Evolutionary conservation across 1,140 invertebrate species (phyloP), one percentile per base, ranked within the genome.

Genomic region (Halesus radiatus): DNA sequence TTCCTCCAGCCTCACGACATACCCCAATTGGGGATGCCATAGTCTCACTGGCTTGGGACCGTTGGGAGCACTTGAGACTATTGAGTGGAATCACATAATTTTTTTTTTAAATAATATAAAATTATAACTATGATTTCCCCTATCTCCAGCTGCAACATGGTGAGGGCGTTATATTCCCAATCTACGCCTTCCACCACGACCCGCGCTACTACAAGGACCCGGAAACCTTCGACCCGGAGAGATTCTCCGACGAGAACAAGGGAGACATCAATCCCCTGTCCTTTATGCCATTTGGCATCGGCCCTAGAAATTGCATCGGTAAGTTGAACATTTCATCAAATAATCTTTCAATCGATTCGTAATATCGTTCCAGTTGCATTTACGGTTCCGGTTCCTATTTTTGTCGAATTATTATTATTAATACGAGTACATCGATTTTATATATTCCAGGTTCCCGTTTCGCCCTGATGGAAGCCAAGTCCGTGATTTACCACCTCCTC

Each of bases 151-250:
- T 68, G 3, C 32, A 68, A 18, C 8, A 18, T 20, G 84, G 82
- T 18, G 78, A 84, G 77, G 22, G 58, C 0, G 8, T 86, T 16
- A 81, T n/a, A 50, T 72, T 87, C 32, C 84, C 85, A 22, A 77
- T 85, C 6, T 81, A 76, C 74, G 83, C 68, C 4, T 76, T 87
- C n/a, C 86, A 87, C 81, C 84, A 87, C 45, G 88, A 92, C 84
- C 86, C 88, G 10, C 85, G 90, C 58, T 85, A 88, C 76, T 93
- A 87, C 81, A 88, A 91, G 5, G 87, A 93, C 78, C 92, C 92
- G 16, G 88, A 91, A 20, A 84, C 75, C 10, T 93, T 88, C 78
- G 80, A 87, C 80, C 88, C 88, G 3, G 86, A 89, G 68, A 58
- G 89, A 52, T 89, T 87, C 73, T 74, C 73, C n/a, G 84, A 85